These are phyloP conservation scores for Cremastinae sp. DNA, from an alignment of 2,888 invertebrate species.

Conservation along the genomic window DNA sequence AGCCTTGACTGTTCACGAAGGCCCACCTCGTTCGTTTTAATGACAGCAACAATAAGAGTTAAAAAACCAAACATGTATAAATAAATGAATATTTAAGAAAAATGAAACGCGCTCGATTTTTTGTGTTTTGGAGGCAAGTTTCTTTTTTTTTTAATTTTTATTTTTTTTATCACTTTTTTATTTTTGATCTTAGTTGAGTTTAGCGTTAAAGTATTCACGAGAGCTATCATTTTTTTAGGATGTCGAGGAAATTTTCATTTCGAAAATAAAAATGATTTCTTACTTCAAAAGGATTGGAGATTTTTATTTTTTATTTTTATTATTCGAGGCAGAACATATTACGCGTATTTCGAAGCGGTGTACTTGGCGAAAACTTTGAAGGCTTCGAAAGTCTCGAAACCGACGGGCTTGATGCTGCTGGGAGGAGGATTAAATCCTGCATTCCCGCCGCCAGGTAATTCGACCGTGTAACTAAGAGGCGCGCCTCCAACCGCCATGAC, in stretches of 20 bases:
- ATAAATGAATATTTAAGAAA: slow-evolving; percentile 44
- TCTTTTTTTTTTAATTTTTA: too few species aligned
- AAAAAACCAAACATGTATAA: slow-evolving; percentile 17
- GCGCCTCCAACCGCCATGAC: slow-evolving; percentile 82
- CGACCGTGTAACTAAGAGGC: slow-evolving; percentile 84
- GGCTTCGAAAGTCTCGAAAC: slow-evolving; percentile 84
- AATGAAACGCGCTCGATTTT: not conserved
- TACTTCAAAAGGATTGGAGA: not conserved
- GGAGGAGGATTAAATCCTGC: slow-evolving; percentile 83
- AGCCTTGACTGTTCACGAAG: slow-evolving; percentile 38
- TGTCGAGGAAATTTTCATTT: slow-evolving; percentile 2
- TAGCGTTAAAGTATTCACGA: too few species aligned
- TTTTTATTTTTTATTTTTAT: not conserved
- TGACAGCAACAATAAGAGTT: slow-evolving; percentile 1
- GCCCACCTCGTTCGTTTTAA: slow-evolving; percentile 43
- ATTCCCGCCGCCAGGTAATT: slow-evolving; percentile 83
- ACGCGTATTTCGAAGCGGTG: slow-evolving; percentile 59
- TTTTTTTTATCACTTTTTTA: too few species aligned
- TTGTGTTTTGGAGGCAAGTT: not conserved
- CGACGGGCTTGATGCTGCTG: slow-evolving; percentile 82
- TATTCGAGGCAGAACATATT: not conserved
- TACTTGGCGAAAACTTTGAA: slow-evolving; percentile 81
- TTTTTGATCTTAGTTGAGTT: too few species aligned
- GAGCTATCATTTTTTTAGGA: too few species aligned
- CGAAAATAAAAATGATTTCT: too few species aligned